Base-by-base conservation (phyloP, 2,888 invertebrate species). In the Andrena fulva region DNA sequence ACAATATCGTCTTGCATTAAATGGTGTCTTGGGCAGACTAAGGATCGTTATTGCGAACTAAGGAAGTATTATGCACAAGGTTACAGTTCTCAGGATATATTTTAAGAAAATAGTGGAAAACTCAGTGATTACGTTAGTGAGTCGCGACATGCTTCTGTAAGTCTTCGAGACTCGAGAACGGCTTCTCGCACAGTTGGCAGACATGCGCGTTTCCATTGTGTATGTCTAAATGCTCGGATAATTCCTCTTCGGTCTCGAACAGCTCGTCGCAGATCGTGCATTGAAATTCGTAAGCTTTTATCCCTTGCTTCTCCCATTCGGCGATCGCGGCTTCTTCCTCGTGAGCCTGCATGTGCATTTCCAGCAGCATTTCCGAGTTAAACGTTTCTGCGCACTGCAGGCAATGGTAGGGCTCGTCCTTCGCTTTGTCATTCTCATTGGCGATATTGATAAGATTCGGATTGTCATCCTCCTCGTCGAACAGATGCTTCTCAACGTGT, bases 391-490 rank as follows among this genome's bases (percentile, higher is more conserved):
- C 62, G 64, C 93, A 93, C 35, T 93, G 92, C 0, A 83, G 63
- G 42, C 93, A 94, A 0, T 77, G 87, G 70, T 90, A 91, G 2
- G 76, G 3, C n/a, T 85, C 69, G 0, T 85, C 81, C 24, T 68
- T 85, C 0, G 67, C 62, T 5, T 84, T 85, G 3, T 84, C 86
- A n/a, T 70, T 80, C 50, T 89, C 87, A 24, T 31, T 74, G 64
- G 66, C 85, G 42, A 92, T 93, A 16, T 85, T 92, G 69, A 92
- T 91, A 12, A 93, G 84, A 82, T 92, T 92, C 0, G 92, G 92
- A 87, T 93, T 93, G 48, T 93, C 92, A 16, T 93, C 93, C 27
- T 91, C 92, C 63, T 93, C 92, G 2, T 93, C 93, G 24, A 90
- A 91, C 4, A 93, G 81, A 81, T 94, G 94, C 33, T 92, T 92